These are phyloP conservation scores for Xiphorhynchus elegans DNA, from an alignment of 2,113 vertebrate species.

Conservation along the genomic window DNA sequence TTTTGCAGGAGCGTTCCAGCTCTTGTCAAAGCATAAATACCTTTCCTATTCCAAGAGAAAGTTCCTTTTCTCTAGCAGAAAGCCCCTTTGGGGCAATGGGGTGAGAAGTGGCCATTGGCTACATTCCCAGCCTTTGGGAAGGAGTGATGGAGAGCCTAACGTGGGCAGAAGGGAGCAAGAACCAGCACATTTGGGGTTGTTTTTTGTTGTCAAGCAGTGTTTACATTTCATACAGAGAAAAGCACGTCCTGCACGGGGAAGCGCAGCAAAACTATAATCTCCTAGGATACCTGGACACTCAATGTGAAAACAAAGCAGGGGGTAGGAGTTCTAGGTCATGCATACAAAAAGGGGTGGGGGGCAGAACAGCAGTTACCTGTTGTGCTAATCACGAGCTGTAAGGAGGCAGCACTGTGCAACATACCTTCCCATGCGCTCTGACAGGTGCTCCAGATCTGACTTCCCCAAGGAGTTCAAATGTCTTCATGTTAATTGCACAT, in stretches of 20 bases:
- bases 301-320: neutral
- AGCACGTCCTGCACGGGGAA: conserved; percentile 39
- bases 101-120: neutral
- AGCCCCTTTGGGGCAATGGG: neutral
- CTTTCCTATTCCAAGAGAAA: neutral
- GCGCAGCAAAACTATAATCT: conserved; percentile 45
- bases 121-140: neutral
- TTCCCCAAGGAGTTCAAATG: conserved; percentile 30
- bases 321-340: neutral
- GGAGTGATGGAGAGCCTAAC: neutral
- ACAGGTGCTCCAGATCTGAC: conserved; percentile 33
- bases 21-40: conserved; percentile 1
- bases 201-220: conserved; percentile 7
- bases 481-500: conserved; percentile 46
- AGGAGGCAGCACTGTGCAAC: conserved; percentile 35
- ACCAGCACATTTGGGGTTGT: neutral
- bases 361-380: conserved; percentile 40
- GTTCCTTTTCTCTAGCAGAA: neutral
- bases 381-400: conserved; percentile 20
- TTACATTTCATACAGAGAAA: conserved; percentile 25
- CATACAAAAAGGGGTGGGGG: neutral
- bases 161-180: neutral
- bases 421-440: conserved; percentile 1
- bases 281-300: neutral
- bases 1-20: neutral